Evolutionary conservation across 2,888 invertebrate genomes (phyloP).

Genomic region (Selenia dentaria): DNA sequence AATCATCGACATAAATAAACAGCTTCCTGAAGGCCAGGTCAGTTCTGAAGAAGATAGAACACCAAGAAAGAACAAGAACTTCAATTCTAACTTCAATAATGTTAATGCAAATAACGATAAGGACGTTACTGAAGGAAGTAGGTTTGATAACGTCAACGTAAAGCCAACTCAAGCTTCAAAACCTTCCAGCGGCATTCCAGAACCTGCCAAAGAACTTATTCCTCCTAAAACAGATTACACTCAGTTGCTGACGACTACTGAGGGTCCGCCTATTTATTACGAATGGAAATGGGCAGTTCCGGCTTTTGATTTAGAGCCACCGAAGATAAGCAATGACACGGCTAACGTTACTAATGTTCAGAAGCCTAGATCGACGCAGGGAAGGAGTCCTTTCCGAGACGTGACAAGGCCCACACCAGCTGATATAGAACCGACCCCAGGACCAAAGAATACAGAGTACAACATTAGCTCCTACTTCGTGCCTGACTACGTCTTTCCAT

Average conservation of each 20-base stretch:
- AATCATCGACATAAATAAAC: slow-evolving; percentile 66
- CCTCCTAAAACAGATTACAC: slow-evolving; percentile 82
- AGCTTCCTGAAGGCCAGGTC: slow-evolving; percentile 65
- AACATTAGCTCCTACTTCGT: slow-evolving; percentile 85
- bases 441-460: slow-evolving; percentile 73
- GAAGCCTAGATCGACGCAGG: slow-evolving; percentile 48
- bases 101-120: slow-evolving; percentile 57
- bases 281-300: slow-evolving; percentile 88
- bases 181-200: slow-evolving; percentile 33
- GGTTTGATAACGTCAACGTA: slow-evolving; percentile 59
- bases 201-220: slow-evolving; percentile 65
- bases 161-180: slow-evolving; percentile 44
- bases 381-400: slow-evolving; percentile 61
- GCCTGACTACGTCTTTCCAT: slow-evolving; percentile 85
- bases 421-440: slow-evolving; percentile 46
- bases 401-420: slow-evolving; percentile 61
- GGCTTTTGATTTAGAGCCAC: slow-evolving; percentile 83
- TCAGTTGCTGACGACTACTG: slow-evolving; percentile 71
- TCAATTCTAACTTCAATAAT: slow-evolving; percentile 55
- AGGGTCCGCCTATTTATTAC: slow-evolving; percentile 86
- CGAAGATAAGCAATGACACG: slow-evolving; percentile 71
- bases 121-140: slow-evolving; percentile 44
- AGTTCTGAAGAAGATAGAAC: slow-evolving; percentile 70
- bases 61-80: slow-evolving; percentile 60
- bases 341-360: slow-evolving; percentile 43